Conservation (phyloP, 2,113 vertebrate genomes). For the Burhinus bistriatus region DNA sequence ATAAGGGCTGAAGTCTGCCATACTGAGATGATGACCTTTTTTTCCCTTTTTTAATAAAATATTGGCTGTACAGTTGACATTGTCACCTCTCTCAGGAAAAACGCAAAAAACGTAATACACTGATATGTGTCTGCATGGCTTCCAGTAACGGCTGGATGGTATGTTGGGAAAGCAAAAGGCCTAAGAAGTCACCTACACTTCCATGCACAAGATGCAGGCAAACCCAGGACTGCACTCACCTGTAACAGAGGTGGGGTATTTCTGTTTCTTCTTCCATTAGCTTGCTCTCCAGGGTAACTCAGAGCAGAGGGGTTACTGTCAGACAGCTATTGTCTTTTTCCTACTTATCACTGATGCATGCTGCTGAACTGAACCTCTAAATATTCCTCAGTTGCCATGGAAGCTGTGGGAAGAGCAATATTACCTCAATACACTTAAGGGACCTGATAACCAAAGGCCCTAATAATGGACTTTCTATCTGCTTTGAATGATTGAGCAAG, state of each 20-base stretch:
- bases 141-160: neutral
- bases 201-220: neutral
- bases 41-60: neutral
- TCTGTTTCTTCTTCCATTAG: neutral
- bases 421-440: neutral
- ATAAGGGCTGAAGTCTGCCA: neutral
- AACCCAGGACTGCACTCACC: neutral
- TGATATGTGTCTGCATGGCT: neutral
- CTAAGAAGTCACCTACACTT: neutral
- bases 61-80: neutral
- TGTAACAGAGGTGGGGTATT: neutral
- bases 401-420: neutral
- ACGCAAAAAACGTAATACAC: neutral
- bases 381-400: slow-evolving; percentile 26
- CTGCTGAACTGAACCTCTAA: neutral
- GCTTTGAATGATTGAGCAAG: neutral
- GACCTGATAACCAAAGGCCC: neutral
- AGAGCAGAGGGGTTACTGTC: neutral
- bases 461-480: neutral
- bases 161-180: neutral
- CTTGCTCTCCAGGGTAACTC: neutral
- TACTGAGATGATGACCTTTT: neutral
- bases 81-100: neutral
- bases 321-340: neutral
- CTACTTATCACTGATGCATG: neutral